A percentile compares a stretch with the other conserved stretches of the same genome.
Evolutionary conservation across 2,888 invertebrate species (phyloP).

Genomic region (Coleophora flavipennella): DNA sequence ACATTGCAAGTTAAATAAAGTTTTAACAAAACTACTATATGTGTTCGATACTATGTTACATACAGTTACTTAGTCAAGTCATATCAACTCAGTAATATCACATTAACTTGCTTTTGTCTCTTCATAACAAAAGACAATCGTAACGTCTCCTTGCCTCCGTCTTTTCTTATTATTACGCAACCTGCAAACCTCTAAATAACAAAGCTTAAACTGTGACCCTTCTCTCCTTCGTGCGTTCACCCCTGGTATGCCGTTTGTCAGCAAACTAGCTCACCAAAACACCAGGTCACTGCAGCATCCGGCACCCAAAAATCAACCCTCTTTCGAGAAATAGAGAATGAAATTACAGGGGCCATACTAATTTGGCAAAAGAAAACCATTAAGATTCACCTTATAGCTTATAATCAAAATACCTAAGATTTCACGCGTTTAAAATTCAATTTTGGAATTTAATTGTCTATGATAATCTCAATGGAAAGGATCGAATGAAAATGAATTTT

Average conservation of each 20-base stretch:
- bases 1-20: no score
- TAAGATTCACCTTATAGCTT: neutral
- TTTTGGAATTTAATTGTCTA: conserved; percentile 11
- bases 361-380: conserved; percentile 1
- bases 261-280: conserved; percentile 9
- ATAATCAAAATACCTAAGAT: conserved; percentile 7
- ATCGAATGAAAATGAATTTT: neutral
- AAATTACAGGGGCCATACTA: no score
- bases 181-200: no score
- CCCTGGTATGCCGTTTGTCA: conserved; percentile 7
- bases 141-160: no score
- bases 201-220: no score
- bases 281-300: conserved; percentile 7
- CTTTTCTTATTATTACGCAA: no score
- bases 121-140: no score
- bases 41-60: no score
- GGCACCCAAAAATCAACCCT: conserved; percentile 9
- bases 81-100: no score
- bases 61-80: no score
- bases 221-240: conserved; percentile 3
- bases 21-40: no score
- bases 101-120: no score
- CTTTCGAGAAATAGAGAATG: conserved; percentile 6
- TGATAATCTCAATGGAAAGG: conserved; percentile 4
- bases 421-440: conserved; percentile 11